phyloP scores from a whole-genome alignment of 2,797 vertebrate species.

The Micropoecilia bifurca region DNA sequence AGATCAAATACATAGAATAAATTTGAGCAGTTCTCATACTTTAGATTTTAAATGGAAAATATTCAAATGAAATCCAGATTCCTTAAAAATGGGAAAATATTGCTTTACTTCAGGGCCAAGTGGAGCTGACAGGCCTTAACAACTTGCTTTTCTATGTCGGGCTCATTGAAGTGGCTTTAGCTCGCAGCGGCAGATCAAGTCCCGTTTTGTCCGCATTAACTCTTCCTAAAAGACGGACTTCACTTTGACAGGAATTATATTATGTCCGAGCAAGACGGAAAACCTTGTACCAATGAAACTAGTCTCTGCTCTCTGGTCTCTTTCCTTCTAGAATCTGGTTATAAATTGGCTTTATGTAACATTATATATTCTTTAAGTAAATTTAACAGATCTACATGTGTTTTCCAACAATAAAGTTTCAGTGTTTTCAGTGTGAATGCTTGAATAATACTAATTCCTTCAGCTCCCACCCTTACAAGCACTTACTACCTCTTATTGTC shows the following conservation, averaged over 20 bases:
- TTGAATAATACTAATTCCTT: background rate
- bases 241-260: background rate
- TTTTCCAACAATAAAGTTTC: background rate
- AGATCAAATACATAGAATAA: background rate
- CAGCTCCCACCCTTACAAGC: background rate
- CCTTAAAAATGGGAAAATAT: background rate
- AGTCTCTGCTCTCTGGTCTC: background rate
- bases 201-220: background rate
- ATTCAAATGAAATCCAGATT: background rate
- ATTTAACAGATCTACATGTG: background rate
- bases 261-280: background rate
- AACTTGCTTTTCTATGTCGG: background rate
- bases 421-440: background rate
- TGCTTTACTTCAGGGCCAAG: background rate
- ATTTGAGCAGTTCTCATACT: background rate
- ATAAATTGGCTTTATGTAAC: background rate
- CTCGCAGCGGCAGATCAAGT: background rate
- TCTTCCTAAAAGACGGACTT: background rate
- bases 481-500: background rate
- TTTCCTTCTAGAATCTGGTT: background rate
- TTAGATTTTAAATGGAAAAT: background rate
- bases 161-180: background rate
- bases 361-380: background rate
- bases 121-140: background rate
- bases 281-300: background rate